These are phyloP conservation scores for Rhodeus uyekii DNA, from an alignment of 2,797 vertebrate species.

Conservation along the genomic window DNA sequence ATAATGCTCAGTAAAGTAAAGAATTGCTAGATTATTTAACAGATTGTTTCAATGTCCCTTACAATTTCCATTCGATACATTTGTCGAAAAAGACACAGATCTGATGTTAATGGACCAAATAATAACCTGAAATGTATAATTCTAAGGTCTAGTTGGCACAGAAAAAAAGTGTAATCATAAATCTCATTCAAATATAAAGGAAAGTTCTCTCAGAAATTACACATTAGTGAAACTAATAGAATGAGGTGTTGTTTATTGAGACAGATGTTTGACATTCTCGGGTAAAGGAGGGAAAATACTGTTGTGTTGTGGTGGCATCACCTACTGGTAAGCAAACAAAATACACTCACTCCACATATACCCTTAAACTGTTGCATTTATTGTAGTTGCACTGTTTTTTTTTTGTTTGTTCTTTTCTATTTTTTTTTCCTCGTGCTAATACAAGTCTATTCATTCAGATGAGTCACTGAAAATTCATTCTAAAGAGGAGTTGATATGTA, in stretches of 20 bases:
- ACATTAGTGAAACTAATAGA: neutral
- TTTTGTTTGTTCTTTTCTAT: neutral
- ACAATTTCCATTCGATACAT: neutral
- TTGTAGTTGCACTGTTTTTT: conserved; percentile 75
- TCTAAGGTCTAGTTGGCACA: neutral
- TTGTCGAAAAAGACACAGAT: neutral
- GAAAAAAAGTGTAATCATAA: neutral
- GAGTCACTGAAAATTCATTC: conserved; percentile 54
- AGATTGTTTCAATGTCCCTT: neutral
- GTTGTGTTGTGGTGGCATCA: conserved; percentile 8
- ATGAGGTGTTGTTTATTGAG: neutral
- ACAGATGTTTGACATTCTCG: too few species aligned
- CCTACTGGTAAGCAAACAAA: conserved; percentile 36
- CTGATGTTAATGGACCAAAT: neutral
- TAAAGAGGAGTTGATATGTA: conserved; percentile 62
- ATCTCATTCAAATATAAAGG: neutral
- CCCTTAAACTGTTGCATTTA: conserved; percentile 68
- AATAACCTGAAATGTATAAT: neutral
- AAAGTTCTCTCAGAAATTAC: neutral
- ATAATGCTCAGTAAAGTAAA: neutral
- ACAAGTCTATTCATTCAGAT: conserved; percentile 76
- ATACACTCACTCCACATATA: conserved; percentile 1
- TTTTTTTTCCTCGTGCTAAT: conserved; percentile 64
- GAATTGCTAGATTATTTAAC: neutral
- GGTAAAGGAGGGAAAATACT: neutral